A percentile compares a stretch with the other conserved stretches of the same genome.
These are phyloP conservation scores for Psittacula derbiana DNA, from an alignment of 2,797 vertebrate genomes.

Conservation along the genomic window DNA sequence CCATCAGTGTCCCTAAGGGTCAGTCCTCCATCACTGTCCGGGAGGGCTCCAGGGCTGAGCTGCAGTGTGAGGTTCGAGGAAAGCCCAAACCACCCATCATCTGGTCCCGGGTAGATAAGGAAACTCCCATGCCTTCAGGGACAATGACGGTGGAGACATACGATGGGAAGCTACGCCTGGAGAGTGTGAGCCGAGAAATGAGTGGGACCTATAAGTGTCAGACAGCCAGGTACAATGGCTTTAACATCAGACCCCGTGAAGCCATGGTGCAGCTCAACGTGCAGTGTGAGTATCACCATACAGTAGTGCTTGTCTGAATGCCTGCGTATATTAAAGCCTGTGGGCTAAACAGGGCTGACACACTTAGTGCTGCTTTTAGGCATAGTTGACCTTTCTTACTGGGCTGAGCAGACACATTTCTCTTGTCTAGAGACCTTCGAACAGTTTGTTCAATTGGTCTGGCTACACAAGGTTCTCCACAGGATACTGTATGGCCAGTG, in stretches of 20 bases:
- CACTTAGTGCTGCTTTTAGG: background rate
- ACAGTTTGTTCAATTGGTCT: background rate
- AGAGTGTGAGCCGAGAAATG: constrained; percentile 88
- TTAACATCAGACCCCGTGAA: constrained; percentile 93
- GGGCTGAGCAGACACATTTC: background rate
- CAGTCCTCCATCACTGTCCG: constrained; percentile 83
- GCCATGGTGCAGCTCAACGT: constrained; percentile 91
- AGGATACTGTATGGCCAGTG: background rate
- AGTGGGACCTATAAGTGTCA: constrained; percentile 92
- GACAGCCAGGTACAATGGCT: constrained; percentile 94
- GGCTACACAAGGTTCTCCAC: background rate
- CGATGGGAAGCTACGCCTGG: constrained; percentile 87
- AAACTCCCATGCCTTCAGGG: constrained; percentile 86
- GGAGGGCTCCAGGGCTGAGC: constrained; percentile 86
- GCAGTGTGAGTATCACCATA: constrained; percentile 86
- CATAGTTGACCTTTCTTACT: background rate
- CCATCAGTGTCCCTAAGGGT: constrained; percentile 86
- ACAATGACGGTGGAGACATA: constrained; percentile 80
- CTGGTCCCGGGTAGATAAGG: constrained; percentile 92
- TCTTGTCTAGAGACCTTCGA: background rate
- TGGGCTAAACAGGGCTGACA: background rate
- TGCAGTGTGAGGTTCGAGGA: constrained; percentile 90
- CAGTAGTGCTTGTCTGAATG: background rate
- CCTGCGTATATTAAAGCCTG: background rate
- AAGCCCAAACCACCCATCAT: constrained; percentile 93